Evolutionary conservation across 2,797 vertebrate genomes (phyloP).

Genomic region (Notoglanidium macrostoma): DNA sequence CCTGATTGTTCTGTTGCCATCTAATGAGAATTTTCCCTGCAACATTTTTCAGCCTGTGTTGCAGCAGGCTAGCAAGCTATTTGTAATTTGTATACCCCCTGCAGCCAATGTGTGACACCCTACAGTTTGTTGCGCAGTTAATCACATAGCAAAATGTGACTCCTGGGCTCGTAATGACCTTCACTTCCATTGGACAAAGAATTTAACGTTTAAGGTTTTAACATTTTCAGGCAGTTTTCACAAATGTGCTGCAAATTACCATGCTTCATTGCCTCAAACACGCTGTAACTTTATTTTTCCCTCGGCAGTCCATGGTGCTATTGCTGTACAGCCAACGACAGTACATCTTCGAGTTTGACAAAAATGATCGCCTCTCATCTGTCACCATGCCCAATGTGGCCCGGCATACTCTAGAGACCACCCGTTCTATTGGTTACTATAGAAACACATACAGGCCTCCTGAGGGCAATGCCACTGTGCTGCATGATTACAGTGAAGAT

Average conservation of each 20-base stretch:
- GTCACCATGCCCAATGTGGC: conserved; percentile 99
- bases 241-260: conserved; percentile 45
- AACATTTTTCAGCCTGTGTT: conserved; percentile 48
- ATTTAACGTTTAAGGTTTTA: conserved; percentile 55
- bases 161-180: conserved; percentile 52
- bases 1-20: conserved; percentile 42
- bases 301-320: conserved; percentile 92
- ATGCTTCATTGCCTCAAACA: conserved; percentile 45
- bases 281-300: conserved; percentile 41
- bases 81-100: conserved; percentile 55
- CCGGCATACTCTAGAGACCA: conserved; percentile 91
- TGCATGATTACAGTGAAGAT: conserved; percentile 95
- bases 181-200: conserved; percentile 45
- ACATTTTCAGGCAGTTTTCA: conserved; percentile 44
- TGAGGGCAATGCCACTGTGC: conserved; percentile 90
- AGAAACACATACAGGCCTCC: conserved; percentile 93
- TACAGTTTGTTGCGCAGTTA: conserved; percentile 54
- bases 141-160: conserved; percentile 53
- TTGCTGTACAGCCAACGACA: conserved; percentile 97
- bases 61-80: conserved; percentile 40
- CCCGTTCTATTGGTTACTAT: conserved; percentile 95
- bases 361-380: conserved; percentile 91
- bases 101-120: conserved; percentile 51
- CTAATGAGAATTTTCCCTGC: conserved; percentile 53
- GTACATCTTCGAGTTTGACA: conserved; percentile 99